Percentiles rank a stretch among this genome's conserved stretches.
Conservation (phyloP, 35 echinoderm and acorn worm species). For the Heliocidaris tuberculata region DNA sequence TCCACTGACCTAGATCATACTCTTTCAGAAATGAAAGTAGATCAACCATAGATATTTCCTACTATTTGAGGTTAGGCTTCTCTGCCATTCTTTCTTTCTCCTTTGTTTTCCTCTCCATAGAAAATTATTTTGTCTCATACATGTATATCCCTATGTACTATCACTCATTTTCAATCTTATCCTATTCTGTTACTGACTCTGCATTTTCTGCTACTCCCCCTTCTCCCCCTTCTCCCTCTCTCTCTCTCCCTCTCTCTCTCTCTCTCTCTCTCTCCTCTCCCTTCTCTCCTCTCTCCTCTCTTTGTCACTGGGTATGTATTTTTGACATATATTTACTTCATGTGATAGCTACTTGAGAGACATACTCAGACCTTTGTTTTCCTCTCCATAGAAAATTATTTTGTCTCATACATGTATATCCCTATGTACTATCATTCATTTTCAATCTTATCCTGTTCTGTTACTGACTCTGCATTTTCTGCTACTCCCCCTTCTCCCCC, state of each 20-base stretch:
- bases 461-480: neutral
- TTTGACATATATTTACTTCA: neutral
- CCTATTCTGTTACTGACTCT: neutral
- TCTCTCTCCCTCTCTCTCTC: neutral
- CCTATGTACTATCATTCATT: too few relatives aligned
- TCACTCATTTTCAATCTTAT: too few relatives aligned
- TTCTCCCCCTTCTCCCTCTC: neutral
- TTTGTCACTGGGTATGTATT: neutral
- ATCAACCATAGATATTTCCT: neutral
- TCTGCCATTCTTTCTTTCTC: neutral
- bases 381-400: too few relatives aligned
- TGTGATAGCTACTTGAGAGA: neutral
- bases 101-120: neutral
- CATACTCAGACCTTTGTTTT: neutral
- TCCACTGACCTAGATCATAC: neutral
- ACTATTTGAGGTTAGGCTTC: neutral
- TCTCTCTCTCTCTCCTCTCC: too few relatives aligned
- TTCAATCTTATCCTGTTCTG: neutral
- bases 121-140: too few relatives aligned
- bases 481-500: neutral
- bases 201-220: neutral
- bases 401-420: too few relatives aligned
- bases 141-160: too few relatives aligned
- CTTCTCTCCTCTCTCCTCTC: too few relatives aligned
- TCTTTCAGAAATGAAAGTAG: neutral